Conservation (phyloP, 1,140 invertebrate species). For the Ganaspis sp. region DNA sequence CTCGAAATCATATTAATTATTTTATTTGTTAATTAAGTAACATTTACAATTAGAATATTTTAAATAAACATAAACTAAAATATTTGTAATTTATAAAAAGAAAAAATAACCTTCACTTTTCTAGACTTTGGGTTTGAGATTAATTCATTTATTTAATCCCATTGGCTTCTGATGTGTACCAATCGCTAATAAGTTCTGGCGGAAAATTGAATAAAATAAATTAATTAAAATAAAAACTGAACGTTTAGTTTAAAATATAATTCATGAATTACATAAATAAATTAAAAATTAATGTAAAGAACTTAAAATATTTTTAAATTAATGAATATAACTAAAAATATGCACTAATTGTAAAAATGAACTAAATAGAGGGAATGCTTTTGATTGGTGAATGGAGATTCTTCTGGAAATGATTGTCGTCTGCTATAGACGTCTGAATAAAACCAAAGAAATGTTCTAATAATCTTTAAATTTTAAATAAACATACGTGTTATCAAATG, state of each 20-base stretch:
- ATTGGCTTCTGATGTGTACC: not conserved
- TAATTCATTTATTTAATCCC: not conserved
- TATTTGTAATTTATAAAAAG: no score
- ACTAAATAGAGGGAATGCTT: not conserved
- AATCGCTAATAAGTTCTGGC: not conserved
- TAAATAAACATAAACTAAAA: no score
- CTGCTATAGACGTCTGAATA: no score
- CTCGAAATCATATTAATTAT: no score
- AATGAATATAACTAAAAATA: not conserved
- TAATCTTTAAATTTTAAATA: not conserved
- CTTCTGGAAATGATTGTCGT: no score
- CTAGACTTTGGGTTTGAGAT: not conserved
- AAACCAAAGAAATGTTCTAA: no score
- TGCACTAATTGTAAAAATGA: not conserved
- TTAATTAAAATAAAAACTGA: not conserved
- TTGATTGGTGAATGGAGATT: not conserved
- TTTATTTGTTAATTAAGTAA: no score
- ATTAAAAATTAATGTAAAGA: not conserved
- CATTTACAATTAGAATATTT: no score
- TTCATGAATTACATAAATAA: not conserved
- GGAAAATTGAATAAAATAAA: not conserved
- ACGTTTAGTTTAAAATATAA: no score
- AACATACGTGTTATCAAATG: no score
- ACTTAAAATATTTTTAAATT: not conserved
- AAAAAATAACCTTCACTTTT: no score